Evolutionary conservation across 1,140 invertebrate species (phyloP), one percentile per base, ranked within the genome.

Genomic region (Plectus sambesii): DNA sequence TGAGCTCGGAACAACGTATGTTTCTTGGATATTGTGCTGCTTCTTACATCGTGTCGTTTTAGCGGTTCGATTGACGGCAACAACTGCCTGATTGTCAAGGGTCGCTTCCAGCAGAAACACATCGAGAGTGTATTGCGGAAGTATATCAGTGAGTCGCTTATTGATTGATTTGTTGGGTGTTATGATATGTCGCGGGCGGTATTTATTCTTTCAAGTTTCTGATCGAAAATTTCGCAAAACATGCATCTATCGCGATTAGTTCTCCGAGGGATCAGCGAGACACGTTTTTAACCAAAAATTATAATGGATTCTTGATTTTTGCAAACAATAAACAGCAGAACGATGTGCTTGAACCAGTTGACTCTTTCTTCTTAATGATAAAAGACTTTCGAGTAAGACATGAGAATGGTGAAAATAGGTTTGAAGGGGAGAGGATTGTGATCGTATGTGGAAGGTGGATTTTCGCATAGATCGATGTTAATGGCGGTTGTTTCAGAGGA

Each of bases 31-130:
- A 12, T 23, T 15, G n/a, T 24, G 20, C 24, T 2, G 20, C 9
- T 20, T 55, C 17, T 12, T 19, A 3, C 9, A 9, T 35, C 20
- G 20, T 19, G 26, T 49, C 15, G 46, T 63, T 72, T 54, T 61
- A 78, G 76, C 69, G 78, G 78, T 47, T 80, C 76, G 47, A 72
- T 80, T 26, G 77, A 80, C 70, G 78, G 76, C 59, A 97, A 94
- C 70, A 92, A 85, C 72, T 90, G 96, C 69, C 77, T 99, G 12
- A 97, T 99, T 63, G 97, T 99, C 60, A 98, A 98, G 75, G 94
- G 94, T 49, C 79, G 89, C 69, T 99, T 98, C 73, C 93, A 97
- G 72, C 90, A 97, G 70, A 99, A 98, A 78, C 93, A 99, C 74
- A 98, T 99, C 72, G 94, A 99, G 76, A 97, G 92, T 76, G 93